Evolutionary conservation across 2,113 vertebrate genomes (phyloP), one percentile per base, ranked within the genome.

Genomic region (Syngnathoides biaculeatus): DNA sequence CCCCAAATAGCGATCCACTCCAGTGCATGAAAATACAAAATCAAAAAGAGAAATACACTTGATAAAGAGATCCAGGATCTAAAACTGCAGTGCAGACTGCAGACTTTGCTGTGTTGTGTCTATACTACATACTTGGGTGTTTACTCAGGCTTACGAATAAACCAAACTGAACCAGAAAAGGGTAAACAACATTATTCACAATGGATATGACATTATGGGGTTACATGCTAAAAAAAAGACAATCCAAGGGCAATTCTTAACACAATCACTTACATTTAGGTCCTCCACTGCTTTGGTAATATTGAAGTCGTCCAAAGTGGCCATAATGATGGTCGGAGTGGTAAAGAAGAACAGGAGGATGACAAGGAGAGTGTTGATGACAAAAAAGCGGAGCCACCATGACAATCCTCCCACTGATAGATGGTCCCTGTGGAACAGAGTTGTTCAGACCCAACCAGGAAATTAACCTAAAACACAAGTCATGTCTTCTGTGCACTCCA

Each of bases 291-390:
- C 95, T 86, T 98, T 98, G 73, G 97, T 99, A 73, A 99, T 96
- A 8, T 99, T 98, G 86, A 98, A 98, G 89, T 98, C 98, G 93
- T 99, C 96, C 97, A 98, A 98, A 52, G 97, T 99, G 76, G 94
- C 94, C 88, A 99, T 98, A 87, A 99, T 99, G 81, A 98, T 98
- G 77, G 97, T 95, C 0, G 97, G 97, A 6, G 97, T 98, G 72
- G 97, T 99, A 88, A 99, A 95, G 85, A 99, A 98, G 92, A 99
- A 99, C 70, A 99, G 94, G 27, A 99, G 93, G 75, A 98, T 80
- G 90, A 98, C 98, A 86, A 99, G 96, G 79, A 95, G 77, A 39
- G 91, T 90, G 35, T 99, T 99, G 91, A 99, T 98, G 81, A 98
- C 86, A 0, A 98, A 89, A 87, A 94, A 97, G 86, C 97, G 95